Evolutionary conservation across 2,113 vertebrate genomes (phyloP).

Genomic region (Peromyscus polionotus): DNA sequence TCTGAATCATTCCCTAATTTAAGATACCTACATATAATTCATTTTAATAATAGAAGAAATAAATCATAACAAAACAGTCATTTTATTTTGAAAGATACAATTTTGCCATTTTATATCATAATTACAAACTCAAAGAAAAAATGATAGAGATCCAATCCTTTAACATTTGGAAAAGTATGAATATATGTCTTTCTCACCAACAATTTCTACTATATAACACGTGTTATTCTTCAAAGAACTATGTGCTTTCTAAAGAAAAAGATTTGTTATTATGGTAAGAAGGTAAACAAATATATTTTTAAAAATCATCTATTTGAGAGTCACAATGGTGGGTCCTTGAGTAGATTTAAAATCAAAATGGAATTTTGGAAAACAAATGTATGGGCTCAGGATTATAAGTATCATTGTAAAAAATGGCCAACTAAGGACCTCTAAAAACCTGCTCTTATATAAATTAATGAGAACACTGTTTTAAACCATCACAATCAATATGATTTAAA

Average conservation of each 20-base stretch:
- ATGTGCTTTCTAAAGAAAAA: background rate
- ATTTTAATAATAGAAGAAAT: background rate
- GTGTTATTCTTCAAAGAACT: background rate
- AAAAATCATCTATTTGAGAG: background rate
- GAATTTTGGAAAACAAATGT: background rate
- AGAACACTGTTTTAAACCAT: background rate
- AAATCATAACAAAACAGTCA: background rate
- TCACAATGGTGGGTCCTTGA: background rate
- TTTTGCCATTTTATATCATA: background rate
- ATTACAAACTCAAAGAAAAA: background rate
- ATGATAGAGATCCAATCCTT: background rate
- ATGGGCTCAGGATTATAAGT: background rate
- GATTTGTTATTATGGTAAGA: background rate
- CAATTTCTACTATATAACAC: background rate
- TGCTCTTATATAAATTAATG: background rate
- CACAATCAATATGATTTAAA: background rate
- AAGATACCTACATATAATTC: background rate
- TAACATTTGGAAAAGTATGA: background rate
- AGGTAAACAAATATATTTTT: background rate
- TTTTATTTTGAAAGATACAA: background rate
- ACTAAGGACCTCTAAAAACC: background rate
- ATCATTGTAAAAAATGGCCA: background rate
- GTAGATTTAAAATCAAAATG: background rate
- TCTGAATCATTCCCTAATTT: background rate
- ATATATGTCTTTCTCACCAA: background rate